Evolutionary conservation across 2,797 vertebrate genomes (phyloP).

Genomic region (Sebastes dallii): DNA sequence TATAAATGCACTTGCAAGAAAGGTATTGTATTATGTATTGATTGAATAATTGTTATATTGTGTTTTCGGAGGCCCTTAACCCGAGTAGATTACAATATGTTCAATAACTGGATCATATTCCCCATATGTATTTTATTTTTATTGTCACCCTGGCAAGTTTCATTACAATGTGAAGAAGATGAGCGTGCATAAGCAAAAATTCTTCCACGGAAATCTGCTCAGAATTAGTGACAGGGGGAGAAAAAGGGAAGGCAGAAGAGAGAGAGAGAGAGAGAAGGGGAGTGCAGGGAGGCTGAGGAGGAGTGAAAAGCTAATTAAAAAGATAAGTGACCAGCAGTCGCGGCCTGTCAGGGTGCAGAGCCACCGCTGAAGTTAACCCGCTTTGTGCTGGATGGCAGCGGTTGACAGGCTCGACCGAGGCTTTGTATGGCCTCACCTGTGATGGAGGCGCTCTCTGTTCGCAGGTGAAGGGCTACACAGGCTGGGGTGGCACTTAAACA

Average conservation of each 20-base stretch:
- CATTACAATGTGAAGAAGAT: conserved; percentile 14
- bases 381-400: conserved; percentile 72
- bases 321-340: conserved; percentile 78
- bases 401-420: conserved; percentile 61
- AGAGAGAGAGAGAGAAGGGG: background rate
- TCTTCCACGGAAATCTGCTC: conserved; percentile 21
- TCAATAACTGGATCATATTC: background rate
- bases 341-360: conserved; percentile 72
- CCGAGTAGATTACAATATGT: background rate
- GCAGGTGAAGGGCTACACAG: conserved; percentile 71
- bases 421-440: conserved; percentile 71
- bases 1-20: background rate
- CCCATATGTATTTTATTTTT: background rate
- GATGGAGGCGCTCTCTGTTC: conserved; percentile 71
- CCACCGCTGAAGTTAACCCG: conserved; percentile 65
- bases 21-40: background rate
- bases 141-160: background rate
- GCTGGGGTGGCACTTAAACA: conserved; percentile 62
- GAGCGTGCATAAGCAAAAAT: conserved; percentile 27
- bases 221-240: conserved; percentile 50
- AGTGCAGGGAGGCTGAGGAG: conserved; percentile 33
- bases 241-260: conserved; percentile 30
- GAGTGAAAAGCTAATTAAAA: conserved; percentile 81
- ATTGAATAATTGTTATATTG: background rate
- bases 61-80: background rate